These are phyloP conservation scores for Macroglossus sobrinus DNA, from an alignment of 2,113 vertebrate genomes.

Conservation along the genomic window DNA sequence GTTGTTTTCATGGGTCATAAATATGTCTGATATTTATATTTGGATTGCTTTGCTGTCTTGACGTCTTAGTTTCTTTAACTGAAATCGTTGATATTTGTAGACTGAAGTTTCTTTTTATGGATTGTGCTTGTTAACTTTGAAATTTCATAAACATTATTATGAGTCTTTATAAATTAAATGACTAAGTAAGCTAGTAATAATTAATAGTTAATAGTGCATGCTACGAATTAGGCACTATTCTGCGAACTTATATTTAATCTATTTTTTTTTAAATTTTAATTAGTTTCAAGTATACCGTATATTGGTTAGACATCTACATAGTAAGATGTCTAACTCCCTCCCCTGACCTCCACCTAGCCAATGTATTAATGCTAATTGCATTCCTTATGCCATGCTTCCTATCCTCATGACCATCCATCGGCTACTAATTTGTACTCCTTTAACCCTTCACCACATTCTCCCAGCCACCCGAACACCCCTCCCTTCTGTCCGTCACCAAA, in stretches of 20 bases:
- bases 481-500: no score
- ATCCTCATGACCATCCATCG: no score
- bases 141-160: conserved; percentile 15
- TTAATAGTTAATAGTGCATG: background rate
- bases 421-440: no score
- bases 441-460: no score
- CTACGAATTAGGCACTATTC: background rate
- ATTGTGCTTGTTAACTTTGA: conserved; percentile 35
- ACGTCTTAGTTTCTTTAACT: background rate
- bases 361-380: no score
- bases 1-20: background rate
- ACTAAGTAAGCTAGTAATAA: background rate
- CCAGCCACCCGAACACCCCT: no score
- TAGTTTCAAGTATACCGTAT: no score
- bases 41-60: background rate
- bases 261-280: no score
- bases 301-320: no score
- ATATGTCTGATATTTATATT: conserved; percentile 1
- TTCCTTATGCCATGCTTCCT: no score
- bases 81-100: background rate
- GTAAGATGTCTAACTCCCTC: no score
- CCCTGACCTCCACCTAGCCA: no score
- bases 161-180: conserved; percentile 30
- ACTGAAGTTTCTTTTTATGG: background rate
- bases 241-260: background rate